Evolutionary conservation across 2,113 vertebrate genomes (phyloP), one percentile per base, ranked within the genome.

Genomic region (Lonchura striata): DNA sequence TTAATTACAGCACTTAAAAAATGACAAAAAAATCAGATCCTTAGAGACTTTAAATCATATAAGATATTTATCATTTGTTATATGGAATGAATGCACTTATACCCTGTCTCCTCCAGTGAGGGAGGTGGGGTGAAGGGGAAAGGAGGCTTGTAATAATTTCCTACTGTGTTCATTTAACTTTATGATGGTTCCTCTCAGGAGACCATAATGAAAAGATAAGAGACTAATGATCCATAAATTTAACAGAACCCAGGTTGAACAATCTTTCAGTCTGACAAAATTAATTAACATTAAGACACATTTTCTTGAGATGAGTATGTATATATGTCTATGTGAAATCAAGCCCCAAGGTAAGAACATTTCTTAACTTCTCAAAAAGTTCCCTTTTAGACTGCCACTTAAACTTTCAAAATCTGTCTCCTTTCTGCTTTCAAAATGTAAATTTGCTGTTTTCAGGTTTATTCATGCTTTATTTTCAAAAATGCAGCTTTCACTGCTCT

Each of bases 211-310:
- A 97, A 95, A 97, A 89, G 75, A 70, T 94, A 97, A 95, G 86
- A 95, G 79, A 96, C 95, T 97, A 97, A 96, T 94, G 95, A 98
- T 95, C 89, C 85, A 94, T 47, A 42, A 95, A 94, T 72, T 93
- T 95, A 96, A 90, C 56, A 96, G 80, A 94, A 96, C 44, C 66
- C 82, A 96, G 86, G 89, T 28, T 81, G 91, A 92, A 64, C 93
- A 95, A 95, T 90, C 86, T 94, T 97, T 97, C 95, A 96, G 15
- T 95, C 86, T 97, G 92, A 95, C 88, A 97, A 91, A 81, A 92
- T 88, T 97, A 97, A 96, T 97, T 96, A 96, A 79, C 59, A 93
- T 91, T 90, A 94, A 97, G 97, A 92, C 68, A 95, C 57, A 87
- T 94, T 92, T 94, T 86, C 63, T 54, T 81, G 86, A 59, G 76